Conservation (phyloP, 2,888 invertebrate genomes). For the Cataglyphis albicans region DNA sequence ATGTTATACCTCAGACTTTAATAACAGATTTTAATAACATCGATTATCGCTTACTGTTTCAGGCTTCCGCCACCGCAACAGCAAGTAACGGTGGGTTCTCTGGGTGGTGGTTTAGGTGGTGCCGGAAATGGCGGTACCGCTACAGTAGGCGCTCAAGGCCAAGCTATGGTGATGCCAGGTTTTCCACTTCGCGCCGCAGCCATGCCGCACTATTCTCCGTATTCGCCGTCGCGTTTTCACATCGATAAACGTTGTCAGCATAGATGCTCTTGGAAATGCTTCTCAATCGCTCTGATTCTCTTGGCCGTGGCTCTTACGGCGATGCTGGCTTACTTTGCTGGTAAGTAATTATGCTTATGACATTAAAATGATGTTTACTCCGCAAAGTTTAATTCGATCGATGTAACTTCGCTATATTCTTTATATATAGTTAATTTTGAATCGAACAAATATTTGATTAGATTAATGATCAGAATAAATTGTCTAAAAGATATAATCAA, state of each 20-base stretch:
- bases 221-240: conserved; percentile 97
- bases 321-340: conserved; percentile 97
- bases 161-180: conserved; percentile 94
- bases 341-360: conserved; percentile 87
- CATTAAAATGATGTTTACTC: neutral
- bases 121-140: conserved; percentile 88
- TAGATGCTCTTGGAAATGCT: conserved; percentile 98
- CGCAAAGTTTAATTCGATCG: neutral
- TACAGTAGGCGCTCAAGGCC: conserved; percentile 89
- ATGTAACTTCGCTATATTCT: neutral
- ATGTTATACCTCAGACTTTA: neutral
- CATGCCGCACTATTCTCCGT: conserved; percentile 94
- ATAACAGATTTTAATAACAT: neutral
- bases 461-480: neutral
- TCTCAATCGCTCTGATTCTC: conserved; percentile 96
- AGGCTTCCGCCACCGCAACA: conserved; percentile 87
- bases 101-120: conserved; percentile 87
- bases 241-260: conserved; percentile 97
- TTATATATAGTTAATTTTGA: neutral
- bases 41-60: conserved; percentile 77
- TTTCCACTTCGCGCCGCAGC: conserved; percentile 92
- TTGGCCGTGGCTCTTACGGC: conserved; percentile 96
- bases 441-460: neutral
- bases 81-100: conserved; percentile 87
- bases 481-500: neutral